Evolutionary conservation across 2,113 vertebrate species (phyloP), one percentile per base, ranked within the genome.

Genomic region (Malurus cyaneus): DNA sequence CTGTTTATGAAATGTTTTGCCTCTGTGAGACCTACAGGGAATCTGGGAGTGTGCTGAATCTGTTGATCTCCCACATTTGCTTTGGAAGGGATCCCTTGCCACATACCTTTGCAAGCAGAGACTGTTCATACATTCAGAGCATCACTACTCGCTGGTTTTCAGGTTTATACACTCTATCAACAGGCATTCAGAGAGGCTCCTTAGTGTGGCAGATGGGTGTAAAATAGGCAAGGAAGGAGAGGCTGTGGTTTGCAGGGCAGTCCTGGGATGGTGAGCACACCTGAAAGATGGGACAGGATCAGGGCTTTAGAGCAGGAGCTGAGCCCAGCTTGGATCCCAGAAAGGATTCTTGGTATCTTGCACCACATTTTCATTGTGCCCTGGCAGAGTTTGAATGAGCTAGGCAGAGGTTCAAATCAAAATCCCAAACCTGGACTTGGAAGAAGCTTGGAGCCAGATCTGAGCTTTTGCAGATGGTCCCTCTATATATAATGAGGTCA

Each of bases 401-500:
- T 71, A 95, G 94, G 95, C 90, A 88, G 57, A 92, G 21, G 49
- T 90, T 94, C 93, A 96, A 86, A 67, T 79, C 44, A 84, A 88
- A 93, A 84, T 90, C 94, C 86, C 82, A 71, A 42, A 88, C 90
- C 61, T 76, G 86, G 39, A 57, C 65, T 81, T 79, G 77, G 76
- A 91, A 86, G 80, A 61, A 91, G 69, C 56, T 81, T 86, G 88
- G 89, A 96, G 90, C 72, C 69, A 93, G 83, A 96, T 95, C 86
- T 94, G 88, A 95, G 86, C 61, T 86, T 61, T 72, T 83, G 61
- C 95, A 95, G 92, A 95, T 96, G 94, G 90, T 84, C 46, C 36
- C 71, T 92, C 78, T 76, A 11, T 94, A 32, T 76, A 72, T 95
- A 90, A 95, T 95, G 92, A 95, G 90, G 95, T 96, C 93, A 96